Evolutionary conservation across 2,113 vertebrate genomes (phyloP), one percentile per base, ranked within the genome.

Genomic region (Ictidomys tridecemlineatus): DNA sequence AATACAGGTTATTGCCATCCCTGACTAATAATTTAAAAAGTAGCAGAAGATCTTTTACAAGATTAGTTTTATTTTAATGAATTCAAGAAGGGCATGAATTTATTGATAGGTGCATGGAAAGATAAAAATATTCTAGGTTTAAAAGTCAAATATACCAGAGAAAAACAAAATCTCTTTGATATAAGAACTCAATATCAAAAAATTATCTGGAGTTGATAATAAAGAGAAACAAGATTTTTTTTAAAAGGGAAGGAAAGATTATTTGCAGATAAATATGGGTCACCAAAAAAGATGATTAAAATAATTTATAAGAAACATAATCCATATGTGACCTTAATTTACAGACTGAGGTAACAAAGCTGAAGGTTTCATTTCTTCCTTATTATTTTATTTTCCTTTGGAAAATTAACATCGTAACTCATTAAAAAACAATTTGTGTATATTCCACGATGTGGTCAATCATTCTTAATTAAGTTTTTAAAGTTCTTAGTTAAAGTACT

Each of bases 61-160:
- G 5, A 39, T 95, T 61, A 92, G 9, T 53, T 84, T 88, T 89
- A 73, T 20, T 74, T 95, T 84, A 37, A 93, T 39, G 1, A 73
- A 83, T 32, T 78, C 73, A 93, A 17, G 51, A 80, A 70, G 5
- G 5, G 5, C 24, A 24, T 79, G n/a, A 37, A n/a, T 63, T 83
- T 82, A 53, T 24, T 73, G 53, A 72, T 24, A 91, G n/a, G 70
- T 51, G 17, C 14, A 91, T 45, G 13, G 22, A 83, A 91, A 61
- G 22, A 26, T 74, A 74, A 58, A 9, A 26, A 30, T 77, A 30
- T 77, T 37, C 45, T 48, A 58, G 14, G 2, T 86, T 42, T 89
- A 14, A 69, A 6, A 76, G 28, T 74, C 73, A 93, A 74, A 73
- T 32, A 74, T n/a, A 53, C 74, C 26, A 48, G 39, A 58, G 61